A percentile compares a stretch with the other conserved stretches of the same genome.
Conservation (phyloP, 1,140 invertebrate species). For the Linepithema humile region DNA sequence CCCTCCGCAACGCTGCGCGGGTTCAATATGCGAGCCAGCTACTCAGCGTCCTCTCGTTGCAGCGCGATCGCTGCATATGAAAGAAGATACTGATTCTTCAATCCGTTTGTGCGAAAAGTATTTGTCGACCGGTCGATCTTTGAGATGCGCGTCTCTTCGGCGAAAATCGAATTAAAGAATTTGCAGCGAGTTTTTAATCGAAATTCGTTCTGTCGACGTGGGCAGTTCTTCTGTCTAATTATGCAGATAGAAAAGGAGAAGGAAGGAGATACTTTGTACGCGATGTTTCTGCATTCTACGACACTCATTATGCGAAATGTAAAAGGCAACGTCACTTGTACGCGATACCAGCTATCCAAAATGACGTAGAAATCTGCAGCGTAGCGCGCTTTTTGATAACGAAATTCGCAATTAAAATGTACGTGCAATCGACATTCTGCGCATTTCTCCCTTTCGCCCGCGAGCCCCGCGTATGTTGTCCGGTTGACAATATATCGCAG, state of each 20-base stretch:
- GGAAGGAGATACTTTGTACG: neutral
- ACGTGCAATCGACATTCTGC: slow-evolving; percentile 1
- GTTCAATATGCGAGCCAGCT: neutral
- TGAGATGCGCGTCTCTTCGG: too few species aligned
- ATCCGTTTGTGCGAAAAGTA: neutral
- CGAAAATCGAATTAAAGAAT: too few species aligned
- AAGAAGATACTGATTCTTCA: too few species aligned
- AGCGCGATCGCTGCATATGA: neutral
- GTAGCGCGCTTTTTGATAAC: slow-evolving; percentile 13
- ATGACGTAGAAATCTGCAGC: neutral
- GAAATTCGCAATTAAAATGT: slow-evolving; percentile 39
- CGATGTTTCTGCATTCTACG: neutral
- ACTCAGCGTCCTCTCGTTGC: neutral
- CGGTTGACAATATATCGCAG: slow-evolving; percentile 58
- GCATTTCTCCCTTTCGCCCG: neutral
- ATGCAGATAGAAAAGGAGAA: neutral
- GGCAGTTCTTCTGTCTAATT: neutral
- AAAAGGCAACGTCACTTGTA: slow-evolving; percentile 7
- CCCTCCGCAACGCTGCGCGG: neutral
- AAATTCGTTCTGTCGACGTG: neutral
- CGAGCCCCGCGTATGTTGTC: neutral
- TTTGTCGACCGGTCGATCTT: too few species aligned
- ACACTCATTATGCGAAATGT: neutral
- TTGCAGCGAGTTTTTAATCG: too few species aligned
- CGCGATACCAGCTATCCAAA: neutral